Base-by-base conservation (phyloP, 1,140 invertebrate species). In the Macrostomum lignano region DNA sequence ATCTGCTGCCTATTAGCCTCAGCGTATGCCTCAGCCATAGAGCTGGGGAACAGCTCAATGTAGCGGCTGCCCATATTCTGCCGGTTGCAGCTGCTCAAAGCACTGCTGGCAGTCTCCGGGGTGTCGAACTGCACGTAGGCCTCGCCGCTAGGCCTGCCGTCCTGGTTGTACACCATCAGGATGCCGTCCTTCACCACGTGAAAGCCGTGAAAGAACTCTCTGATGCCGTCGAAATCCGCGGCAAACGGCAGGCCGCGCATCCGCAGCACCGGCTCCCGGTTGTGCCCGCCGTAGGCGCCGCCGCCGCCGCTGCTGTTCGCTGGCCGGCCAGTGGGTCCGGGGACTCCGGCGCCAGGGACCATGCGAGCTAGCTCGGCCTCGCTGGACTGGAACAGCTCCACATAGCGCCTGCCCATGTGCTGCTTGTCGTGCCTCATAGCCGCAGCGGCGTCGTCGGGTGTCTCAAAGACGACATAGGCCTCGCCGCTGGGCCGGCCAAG, bases 401-500 rank as follows among this genome's bases (percentile, higher is more conserved):
- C 79, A 43, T 84, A 88, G 58, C 81, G 65, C 47, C 71, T 71
- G 7, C 79, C 79, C 68, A 91, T 78, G 43, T 78, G 71, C 49
- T 81, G 70, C 48, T 74, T 71, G 45, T 86, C 72, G 51, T 74
- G 71, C 44, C 72, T 71, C 26, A 75, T 61, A 19, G 75, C 79
- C 40, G 64, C 61, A 15, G 73, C 68, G 14, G 79, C 63, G 61
- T 84, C 78, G 22, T 72, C 67, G 33, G 71, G 67, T 38, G 66
- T 65, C 26, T 68, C 68, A 46, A 88, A 67, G 52, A 82, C 59
- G 17, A 88, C 71, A 48, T 77, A 88, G 31, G 76, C 78, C 61
- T 88, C 79, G 14, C 82, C 82, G 49, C 74, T 79, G 1, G 79
- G 75, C 36, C 78, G 59, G 2, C 79, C 79, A 47, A 84, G 77